Evolutionary conservation across 2,888 invertebrate genomes (phyloP).

Genomic region (Andrena hattorfiana): DNA sequence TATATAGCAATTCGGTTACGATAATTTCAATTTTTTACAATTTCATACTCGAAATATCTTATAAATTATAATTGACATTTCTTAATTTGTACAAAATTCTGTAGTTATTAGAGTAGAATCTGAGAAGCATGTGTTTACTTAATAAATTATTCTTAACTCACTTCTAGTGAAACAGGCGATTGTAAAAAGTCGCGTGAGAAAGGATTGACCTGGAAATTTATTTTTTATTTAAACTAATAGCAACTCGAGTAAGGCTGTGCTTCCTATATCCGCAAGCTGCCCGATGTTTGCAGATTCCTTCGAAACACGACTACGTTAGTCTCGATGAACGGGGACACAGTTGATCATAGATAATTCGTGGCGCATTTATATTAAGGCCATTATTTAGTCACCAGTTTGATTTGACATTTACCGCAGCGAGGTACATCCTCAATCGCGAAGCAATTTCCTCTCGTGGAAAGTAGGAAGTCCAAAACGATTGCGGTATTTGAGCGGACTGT

Average conservation of each 20-base stretch:
- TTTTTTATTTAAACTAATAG: no score
- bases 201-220: background rate
- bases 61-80: background rate
- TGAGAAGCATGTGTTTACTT: background rate
- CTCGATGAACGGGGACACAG: constrained; percentile 32
- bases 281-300: constrained; percentile 42
- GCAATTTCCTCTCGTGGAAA: constrained; percentile 48
- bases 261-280: constrained; percentile 23
- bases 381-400: constrained; percentile 44
- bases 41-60: no score
- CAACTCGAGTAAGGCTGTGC: background rate
- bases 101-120: background rate
- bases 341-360: background rate
- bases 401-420: constrained; percentile 32
- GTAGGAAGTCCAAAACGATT: constrained; percentile 38
- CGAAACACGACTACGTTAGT: constrained; percentile 45
- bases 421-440: constrained; percentile 16
- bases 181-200: no score
- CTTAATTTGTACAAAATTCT: background rate
- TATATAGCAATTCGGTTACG: background rate
- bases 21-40: background rate
- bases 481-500: constrained; percentile 53
- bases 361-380: constrained; percentile 30
- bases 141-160: background rate
- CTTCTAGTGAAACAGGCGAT: no score